Conservation (phyloP, 1,140 invertebrate species). For the Pseudobourletiella spinata region DNA sequence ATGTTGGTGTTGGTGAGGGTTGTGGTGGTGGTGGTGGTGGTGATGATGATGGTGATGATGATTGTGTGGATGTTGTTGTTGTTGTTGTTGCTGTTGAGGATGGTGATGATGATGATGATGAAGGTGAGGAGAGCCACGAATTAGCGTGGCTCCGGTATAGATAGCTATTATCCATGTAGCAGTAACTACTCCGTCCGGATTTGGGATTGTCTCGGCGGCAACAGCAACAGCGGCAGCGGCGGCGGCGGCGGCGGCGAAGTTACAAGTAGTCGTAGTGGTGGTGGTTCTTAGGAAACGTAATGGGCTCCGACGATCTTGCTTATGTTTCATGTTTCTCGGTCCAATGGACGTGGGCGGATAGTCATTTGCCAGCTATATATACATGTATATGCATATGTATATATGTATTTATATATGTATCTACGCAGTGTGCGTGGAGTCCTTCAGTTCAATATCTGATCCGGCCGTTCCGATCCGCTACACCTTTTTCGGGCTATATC, state of each 20-base stretch:
- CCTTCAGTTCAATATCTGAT: not conserved
- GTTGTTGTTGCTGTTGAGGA: not conserved
- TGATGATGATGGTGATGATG: conserved; percentile 11
- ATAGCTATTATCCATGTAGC: conserved; percentile 17
- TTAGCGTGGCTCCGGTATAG: conserved; percentile 26
- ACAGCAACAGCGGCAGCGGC: too few relatives aligned
- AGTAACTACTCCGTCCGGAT: too few relatives aligned
- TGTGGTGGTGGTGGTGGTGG: not conserved
- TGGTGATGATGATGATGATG: not conserved
- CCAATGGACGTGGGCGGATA: not conserved
- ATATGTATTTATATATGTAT: not conserved
- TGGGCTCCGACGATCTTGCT: not conserved
- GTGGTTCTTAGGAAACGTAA: not conserved
- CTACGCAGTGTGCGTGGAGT: not conserved
- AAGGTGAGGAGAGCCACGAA: conserved; percentile 12
- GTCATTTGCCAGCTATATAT: not conserved
- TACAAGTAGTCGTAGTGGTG: not conserved
- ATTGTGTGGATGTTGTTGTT: not conserved
- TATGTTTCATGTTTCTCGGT: conserved; percentile 11
- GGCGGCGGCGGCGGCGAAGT: not conserved
- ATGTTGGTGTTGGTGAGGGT: not conserved
- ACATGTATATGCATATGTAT: not conserved
- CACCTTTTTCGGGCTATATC: not conserved
- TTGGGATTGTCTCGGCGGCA: too few relatives aligned
- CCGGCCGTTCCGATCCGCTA: not conserved